These are phyloP conservation scores for Micromussa lordhowensis DNA, from an alignment of 92 coral and sea anemone genomes.

Conservation along the genomic window DNA sequence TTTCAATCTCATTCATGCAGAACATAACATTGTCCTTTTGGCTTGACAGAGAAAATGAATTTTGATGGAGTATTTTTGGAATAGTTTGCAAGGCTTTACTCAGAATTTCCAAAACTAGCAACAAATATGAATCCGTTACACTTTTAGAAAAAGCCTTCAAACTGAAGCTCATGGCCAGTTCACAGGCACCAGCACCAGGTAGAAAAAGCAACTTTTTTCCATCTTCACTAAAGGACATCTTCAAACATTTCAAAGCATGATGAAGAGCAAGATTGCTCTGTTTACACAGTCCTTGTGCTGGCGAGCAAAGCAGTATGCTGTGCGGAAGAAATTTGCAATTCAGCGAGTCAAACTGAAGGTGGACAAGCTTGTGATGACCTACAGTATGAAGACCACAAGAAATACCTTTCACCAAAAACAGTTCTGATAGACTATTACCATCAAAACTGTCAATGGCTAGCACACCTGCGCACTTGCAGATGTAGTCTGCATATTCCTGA, in stretches of 20 bases:
- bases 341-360: constrained; percentile 2
- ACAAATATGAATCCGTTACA: constrained; percentile 33
- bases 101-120: constrained; percentile 70
- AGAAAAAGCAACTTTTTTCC: constrained; percentile 35
- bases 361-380: constrained; percentile 67
- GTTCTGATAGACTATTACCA: constrained; percentile 24
- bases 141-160: constrained; percentile 46
- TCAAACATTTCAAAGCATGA: constrained; percentile 74
- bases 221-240: constrained; percentile 71
- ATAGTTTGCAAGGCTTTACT: constrained; percentile 73
- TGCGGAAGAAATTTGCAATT: constrained; percentile 15
- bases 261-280: constrained; percentile 80
- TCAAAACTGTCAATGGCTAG: constrained; percentile 67
- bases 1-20: constrained; percentile 46
- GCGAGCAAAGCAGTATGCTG: constrained; percentile 79
- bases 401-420: constrained; percentile 68
- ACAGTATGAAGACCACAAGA: constrained; percentile 63
- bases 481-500: constrained; percentile 62
- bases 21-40: constrained; percentile 51
- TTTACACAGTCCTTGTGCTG: constrained; percentile 79
- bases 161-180: constrained; percentile 67
- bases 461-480: constrained; percentile 69
- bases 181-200: constrained; percentile 86
- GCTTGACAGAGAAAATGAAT: constrained; percentile 53
- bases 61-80: constrained; percentile 71